Conservation (phyloP, 2,888 invertebrate genomes). For the Hypena proboscidalis region DNA sequence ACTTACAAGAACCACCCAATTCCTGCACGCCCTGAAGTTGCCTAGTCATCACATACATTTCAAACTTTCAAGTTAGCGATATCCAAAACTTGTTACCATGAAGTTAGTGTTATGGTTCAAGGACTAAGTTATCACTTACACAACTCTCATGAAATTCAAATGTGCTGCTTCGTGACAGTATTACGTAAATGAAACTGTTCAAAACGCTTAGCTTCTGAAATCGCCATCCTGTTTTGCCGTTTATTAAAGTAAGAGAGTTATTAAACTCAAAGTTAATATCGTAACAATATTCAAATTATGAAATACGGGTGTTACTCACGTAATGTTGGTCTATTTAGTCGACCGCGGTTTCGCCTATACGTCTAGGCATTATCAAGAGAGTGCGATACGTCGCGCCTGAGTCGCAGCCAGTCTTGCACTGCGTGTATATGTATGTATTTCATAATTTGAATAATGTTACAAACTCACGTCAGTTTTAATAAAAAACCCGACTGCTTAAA, state of each 20-base stretch:
- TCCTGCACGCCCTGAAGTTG: neutral
- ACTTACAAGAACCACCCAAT: neutral
- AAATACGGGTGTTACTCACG: too few relatives aligned
- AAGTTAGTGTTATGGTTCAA: conserved; percentile 25
- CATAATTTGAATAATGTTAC: too few relatives aligned
- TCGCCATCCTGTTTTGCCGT: neutral
- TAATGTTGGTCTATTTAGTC: too few relatives aligned
- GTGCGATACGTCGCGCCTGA: too few relatives aligned
- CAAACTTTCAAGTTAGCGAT: conserved; percentile 9
- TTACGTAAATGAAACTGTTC: conserved; percentile 17
- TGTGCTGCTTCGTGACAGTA: conserved; percentile 15
- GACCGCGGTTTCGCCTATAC: too few relatives aligned
- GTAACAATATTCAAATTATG: too few relatives aligned
- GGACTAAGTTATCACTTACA: conserved; percentile 29
- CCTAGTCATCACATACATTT: neutral
- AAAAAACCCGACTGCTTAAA: too few relatives aligned
- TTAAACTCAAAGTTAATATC: too few relatives aligned
- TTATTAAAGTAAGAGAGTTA: neutral
- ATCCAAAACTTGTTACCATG: conserved; percentile 14
- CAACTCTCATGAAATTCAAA: conserved; percentile 32
- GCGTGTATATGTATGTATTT: too few relatives aligned
- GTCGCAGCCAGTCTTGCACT: too few relatives aligned
- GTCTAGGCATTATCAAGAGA: too few relatives aligned
- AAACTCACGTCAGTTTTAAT: too few relatives aligned
- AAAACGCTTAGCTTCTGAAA: conserved; percentile 4